These are phyloP conservation scores for Sciaenops ocellatus DNA, from an alignment of 2,797 vertebrate genomes.

Conservation along the genomic window DNA sequence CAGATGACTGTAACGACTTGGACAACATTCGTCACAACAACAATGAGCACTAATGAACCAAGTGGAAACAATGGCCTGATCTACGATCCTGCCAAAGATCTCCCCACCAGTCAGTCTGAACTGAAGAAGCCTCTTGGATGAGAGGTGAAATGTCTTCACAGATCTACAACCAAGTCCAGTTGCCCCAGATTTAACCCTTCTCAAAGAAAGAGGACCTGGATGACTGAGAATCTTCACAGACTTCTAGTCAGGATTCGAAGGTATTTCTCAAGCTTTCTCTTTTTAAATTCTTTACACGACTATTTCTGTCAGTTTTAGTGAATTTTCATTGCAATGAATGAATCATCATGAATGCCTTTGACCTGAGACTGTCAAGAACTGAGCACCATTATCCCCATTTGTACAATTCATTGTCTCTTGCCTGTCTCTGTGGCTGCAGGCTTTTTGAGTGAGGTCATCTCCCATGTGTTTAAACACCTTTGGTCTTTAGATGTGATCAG, in stretches of 20 bases:
- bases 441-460: not conserved
- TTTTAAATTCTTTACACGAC: not conserved
- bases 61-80: no score
- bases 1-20: no score
- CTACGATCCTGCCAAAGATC: no score
- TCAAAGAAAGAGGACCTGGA: no score
- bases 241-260: not conserved
- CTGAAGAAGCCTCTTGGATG: no score
- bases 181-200: no score
- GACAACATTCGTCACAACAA: no score
- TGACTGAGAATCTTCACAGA: no score
- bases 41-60: no score
- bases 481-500: constrained; percentile 7
- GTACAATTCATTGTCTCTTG: not conserved
- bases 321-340: not conserved
- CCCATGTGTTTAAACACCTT: not conserved
- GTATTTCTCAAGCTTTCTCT: not conserved
- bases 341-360: not conserved
- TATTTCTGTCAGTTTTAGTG: not conserved
- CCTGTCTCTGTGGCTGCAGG: not conserved
- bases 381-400: not conserved
- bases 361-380: not conserved
- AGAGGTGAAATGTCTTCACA: no score
- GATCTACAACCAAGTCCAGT: no score
- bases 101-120: no score